Conservation (phyloP, 2,888 invertebrate genomes). For the Lordiphosa andalusiaca region DNA sequence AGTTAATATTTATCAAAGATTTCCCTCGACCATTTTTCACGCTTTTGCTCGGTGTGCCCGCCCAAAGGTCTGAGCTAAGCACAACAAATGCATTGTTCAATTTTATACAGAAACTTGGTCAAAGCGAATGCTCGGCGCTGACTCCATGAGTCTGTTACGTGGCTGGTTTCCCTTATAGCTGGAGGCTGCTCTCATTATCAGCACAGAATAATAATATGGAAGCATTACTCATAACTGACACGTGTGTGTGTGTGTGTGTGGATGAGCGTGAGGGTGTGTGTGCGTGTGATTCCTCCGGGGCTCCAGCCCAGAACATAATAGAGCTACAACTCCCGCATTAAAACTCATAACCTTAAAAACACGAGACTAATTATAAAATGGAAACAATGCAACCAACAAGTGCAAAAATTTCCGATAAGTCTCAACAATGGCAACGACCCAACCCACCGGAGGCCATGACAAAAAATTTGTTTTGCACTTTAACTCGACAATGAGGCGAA, state of each 20-base stretch:
- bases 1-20: too few relatives aligned
- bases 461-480: slow-evolving; percentile 30
- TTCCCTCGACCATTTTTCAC: too few relatives aligned
- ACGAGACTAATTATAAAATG: slow-evolving; percentile 53
- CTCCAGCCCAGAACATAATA: slow-evolving; percentile 37
- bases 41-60: too few relatives aligned
- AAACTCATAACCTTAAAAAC: slow-evolving; percentile 54
- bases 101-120: too few relatives aligned
- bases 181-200: slow-evolving; percentile 30
- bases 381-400: slow-evolving; percentile 41
- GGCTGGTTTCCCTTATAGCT: slow-evolving; percentile 8
- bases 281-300: slow-evolving; percentile 39
- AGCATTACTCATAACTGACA: slow-evolving; percentile 68
- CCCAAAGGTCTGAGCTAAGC: too few relatives aligned
- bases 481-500: slow-evolving; percentile 22
- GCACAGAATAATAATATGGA: slow-evolving; percentile 50
- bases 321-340: slow-evolving; percentile 55
- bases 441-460: background rate
- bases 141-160: too few relatives aligned
- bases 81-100: too few relatives aligned
- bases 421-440: slow-evolving; percentile 10
- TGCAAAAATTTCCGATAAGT: slow-evolving; percentile 10
- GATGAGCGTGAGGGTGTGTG: background rate
- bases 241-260: slow-evolving; percentile 40
- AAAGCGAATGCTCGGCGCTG: too few relatives aligned